Percentiles rank a stretch among this genome's conserved stretches.
These are phyloP conservation scores for Hydroisotoma schaefferi DNA, from an alignment of 2,888 invertebrate genomes.

Conservation along the genomic window DNA sequence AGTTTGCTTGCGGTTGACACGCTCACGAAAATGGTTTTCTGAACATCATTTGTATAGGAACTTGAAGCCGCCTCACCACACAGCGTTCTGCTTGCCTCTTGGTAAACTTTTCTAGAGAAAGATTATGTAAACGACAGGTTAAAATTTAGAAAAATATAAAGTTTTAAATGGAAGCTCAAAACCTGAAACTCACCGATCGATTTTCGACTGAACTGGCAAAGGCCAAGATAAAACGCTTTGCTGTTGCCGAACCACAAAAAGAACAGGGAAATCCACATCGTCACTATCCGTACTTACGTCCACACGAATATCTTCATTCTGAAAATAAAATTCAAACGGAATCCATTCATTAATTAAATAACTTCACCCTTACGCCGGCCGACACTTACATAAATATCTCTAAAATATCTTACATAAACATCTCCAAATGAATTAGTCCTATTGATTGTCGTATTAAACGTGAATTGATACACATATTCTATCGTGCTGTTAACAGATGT, in stretches of 20 bases:
- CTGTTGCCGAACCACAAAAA: conserved; percentile 71
- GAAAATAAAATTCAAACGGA: not conserved
- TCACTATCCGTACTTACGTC: conserved; percentile 55
- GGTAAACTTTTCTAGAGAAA: conserved; percentile 33
- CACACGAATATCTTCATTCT: conserved; percentile 48
- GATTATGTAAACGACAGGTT: not conserved
- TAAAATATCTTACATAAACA: not conserved
- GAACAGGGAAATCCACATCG: conserved; percentile 61
- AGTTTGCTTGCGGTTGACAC: conserved; percentile 64
- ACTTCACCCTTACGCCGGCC: not conserved
- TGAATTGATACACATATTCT: conserved; percentile 30
- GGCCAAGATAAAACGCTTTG: conserved; percentile 75
- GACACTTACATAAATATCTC: not conserved
- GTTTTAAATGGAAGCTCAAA: conserved; percentile 53
- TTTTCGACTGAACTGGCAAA: conserved; percentile 59
- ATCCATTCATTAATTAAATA: not conserved
- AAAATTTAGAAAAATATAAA: conserved; percentile 48
- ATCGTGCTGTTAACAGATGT: conserved; percentile 19
- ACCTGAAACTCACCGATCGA: conserved; percentile 46
- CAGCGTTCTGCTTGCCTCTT: conserved; percentile 58
- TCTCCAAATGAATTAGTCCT: not conserved
- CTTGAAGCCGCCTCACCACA: conserved; percentile 55
- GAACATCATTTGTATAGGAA: conserved; percentile 27
- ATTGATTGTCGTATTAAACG: conserved; percentile 5
- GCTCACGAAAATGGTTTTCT: conserved; percentile 60